These are phyloP conservation scores for Phaethornis superciliosus DNA, from an alignment of 2,113 vertebrate species.

Conservation along the genomic window DNA sequence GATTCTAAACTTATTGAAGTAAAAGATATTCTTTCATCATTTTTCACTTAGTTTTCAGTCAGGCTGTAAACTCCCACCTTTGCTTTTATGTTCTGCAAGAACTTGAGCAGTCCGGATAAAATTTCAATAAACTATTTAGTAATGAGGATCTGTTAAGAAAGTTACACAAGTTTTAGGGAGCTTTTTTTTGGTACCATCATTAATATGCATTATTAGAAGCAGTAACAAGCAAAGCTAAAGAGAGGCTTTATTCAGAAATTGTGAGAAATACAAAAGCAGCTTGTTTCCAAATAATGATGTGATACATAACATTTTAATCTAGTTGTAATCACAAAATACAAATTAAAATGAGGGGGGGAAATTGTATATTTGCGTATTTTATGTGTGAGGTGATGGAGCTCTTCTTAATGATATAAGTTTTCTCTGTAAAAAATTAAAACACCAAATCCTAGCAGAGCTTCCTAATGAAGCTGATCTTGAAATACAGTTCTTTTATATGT, in stretches of 20 bases:
- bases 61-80: not conserved
- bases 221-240: not conserved
- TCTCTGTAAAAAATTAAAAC: conserved; percentile 32
- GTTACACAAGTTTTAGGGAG: not conserved
- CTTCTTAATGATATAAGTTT: conserved; percentile 4
- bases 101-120: not conserved
- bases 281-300: conserved; percentile 10
- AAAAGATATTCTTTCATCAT: not conserved
- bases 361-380: conserved; percentile 33
- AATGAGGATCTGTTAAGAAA: not conserved
- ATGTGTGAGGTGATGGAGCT: not conserved
- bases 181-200: not conserved
- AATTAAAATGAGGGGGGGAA: conserved; percentile 27
- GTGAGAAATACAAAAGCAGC: not conserved
- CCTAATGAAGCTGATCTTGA: conserved; percentile 34
- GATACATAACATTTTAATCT: conserved; percentile 23
- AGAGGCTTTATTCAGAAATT: not conserved
- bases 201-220: not conserved
- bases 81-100: not conserved
- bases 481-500: conserved; percentile 31
- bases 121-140: not conserved
- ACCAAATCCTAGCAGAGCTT: conserved; percentile 1
- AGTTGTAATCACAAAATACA: conserved; percentile 40
- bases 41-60: conserved; percentile 7
- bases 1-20: not conserved